phyloP scores from a whole-genome alignment of 1,140 invertebrate genomes.

The Meteorus sp. region DNA sequence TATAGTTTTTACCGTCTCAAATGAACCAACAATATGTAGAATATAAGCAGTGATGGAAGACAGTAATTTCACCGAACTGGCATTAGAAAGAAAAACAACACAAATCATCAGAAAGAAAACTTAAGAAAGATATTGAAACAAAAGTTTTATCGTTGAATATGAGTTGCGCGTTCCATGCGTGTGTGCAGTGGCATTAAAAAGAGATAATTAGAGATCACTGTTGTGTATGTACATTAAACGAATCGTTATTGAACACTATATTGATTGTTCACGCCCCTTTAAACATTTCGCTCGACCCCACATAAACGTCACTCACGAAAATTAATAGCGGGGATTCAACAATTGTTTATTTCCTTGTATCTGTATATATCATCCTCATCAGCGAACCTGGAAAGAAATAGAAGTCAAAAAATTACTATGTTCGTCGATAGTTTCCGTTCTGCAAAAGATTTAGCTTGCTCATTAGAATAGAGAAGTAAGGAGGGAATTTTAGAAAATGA shows the following conservation, averaged over 20 bases:
- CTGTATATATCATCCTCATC: no score
- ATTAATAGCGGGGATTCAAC: no score
- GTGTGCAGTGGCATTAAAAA: constrained; percentile 56
- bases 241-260: constrained; percentile 25
- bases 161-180: constrained; percentile 43
- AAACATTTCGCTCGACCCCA: constrained; percentile 5
- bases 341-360: no score
- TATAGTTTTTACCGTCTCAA: no score
- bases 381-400: constrained; percentile 7
- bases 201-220: constrained; percentile 42
- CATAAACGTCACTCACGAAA: no score
- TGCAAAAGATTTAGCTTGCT: no score
- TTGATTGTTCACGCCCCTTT: constrained; percentile 16
- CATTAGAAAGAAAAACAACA: constrained; percentile 36
- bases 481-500: no score
- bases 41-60: constrained; percentile 50
- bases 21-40: constrained; percentile 46
- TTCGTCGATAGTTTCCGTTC: no score
- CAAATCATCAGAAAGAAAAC: constrained; percentile 16
- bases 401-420: no score
- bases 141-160: constrained; percentile 55
- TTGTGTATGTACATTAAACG: constrained; percentile 40
- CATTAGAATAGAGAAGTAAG: no score
- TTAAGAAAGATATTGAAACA: constrained; percentile 13
- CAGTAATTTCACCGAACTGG: constrained; percentile 53